These are phyloP conservation scores for Pseudomyrmex pallidus DNA, from an alignment of 1,140 invertebrate genomes.

Conservation along the genomic window DNA sequence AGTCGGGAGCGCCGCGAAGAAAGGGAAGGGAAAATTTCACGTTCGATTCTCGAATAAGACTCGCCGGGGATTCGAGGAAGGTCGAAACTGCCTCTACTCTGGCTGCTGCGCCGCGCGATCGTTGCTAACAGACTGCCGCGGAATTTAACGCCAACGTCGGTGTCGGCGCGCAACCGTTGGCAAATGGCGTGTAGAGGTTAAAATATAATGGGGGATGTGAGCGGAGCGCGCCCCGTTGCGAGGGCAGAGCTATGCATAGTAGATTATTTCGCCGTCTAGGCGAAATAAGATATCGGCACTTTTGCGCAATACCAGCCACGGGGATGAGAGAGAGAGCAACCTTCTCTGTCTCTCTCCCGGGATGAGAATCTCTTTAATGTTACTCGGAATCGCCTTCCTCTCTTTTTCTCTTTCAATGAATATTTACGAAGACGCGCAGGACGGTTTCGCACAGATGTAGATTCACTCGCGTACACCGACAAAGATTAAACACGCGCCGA, in stretches of 20 bases:
- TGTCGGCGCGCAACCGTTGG: conserved; percentile 36
- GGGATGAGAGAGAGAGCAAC: conserved; percentile 39
- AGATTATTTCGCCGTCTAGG: conserved; percentile 69
- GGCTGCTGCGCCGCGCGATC: background rate
- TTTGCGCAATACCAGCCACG: conserved; percentile 37
- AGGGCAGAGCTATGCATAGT: conserved; percentile 68
- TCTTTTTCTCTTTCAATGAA: conserved; percentile 65
- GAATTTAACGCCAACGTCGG: conserved; percentile 27
- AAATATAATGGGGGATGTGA: conserved; percentile 69
- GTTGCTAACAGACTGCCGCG: conserved; percentile 28
- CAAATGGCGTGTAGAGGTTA: conserved; percentile 58
- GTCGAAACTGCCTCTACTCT: conserved; percentile 32
- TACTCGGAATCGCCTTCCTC: conserved; percentile 45
- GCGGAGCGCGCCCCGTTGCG: conserved; percentile 20
- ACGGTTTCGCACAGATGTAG: conserved; percentile 23
- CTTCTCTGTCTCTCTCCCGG: conserved; percentile 25
- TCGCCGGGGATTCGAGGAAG: conserved; percentile 52
- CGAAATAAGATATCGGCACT: conserved; percentile 65
- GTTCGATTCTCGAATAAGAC: conserved; percentile 61
- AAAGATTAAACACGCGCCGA: conserved; percentile 29
- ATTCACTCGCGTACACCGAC: background rate
- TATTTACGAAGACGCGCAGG: conserved; percentile 65
- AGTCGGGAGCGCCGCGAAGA: conserved; percentile 15
- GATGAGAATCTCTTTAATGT: conserved; percentile 36
- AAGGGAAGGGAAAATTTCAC: background rate